Evolutionary conservation across 2,888 invertebrate species (phyloP).

Genomic region (Dryococelus australis): DNA sequence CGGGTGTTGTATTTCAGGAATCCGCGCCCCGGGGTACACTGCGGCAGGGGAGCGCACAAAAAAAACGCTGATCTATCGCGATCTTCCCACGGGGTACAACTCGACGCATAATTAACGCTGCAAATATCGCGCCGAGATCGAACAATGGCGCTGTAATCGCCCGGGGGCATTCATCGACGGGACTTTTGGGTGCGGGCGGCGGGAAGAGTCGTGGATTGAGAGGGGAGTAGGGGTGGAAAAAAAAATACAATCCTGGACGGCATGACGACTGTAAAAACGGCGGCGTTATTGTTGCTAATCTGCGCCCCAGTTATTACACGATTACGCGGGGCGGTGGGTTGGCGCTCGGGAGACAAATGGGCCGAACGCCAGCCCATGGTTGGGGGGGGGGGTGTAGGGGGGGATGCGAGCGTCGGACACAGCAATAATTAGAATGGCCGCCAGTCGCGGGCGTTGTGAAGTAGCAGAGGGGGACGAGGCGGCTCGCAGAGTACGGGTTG

Average conservation of each 20-base stretch:
- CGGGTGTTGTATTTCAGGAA: neutral
- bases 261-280: neutral
- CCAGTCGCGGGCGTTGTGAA: no score
- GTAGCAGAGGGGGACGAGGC: no score
- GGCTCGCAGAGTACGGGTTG: no score
- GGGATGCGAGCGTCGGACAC: neutral
- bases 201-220: neutral
- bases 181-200: neutral
- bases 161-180: conserved; percentile 1
- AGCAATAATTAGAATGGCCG: neutral
- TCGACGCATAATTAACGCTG: conserved; percentile 6
- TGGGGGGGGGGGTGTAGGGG: neutral
- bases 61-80: conserved; percentile 10
- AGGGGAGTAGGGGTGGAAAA: neutral
- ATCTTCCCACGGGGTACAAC: conserved; percentile 16
- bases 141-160: conserved; percentile 10
- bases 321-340: neutral
- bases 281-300: neutral
- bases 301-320: conserved; percentile 10
- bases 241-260: neutral
- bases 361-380: neutral
- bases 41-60: neutral
- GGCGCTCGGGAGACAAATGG: neutral
- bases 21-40: neutral
- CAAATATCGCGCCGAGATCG: neutral